Evolutionary conservation across 2,113 vertebrate species (phyloP), one percentile per base, ranked within the genome.

Genomic region (Octodon degus): DNA sequence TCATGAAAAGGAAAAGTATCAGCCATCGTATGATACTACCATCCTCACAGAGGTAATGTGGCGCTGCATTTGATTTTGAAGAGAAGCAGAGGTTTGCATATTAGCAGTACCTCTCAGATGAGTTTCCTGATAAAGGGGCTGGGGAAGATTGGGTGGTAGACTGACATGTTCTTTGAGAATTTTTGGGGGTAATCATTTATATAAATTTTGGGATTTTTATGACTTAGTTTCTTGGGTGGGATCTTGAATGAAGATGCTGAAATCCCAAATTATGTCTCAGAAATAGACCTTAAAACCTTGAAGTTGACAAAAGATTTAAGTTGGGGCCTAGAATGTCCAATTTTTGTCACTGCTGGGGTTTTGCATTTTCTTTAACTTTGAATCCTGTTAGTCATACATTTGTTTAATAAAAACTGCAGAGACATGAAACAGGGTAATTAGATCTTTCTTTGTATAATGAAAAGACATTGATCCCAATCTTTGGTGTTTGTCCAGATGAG

Each of bases 401-500:
- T 98, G 81, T 97, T 96, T 95, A 96, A 95, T 92, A 94, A 89
- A 90, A 90, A 95, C 95, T 90, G 86, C 89, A 91, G 91, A 97
- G 94, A 94, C 96, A 55, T 96, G 89, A 94, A 95, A 37, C 92
- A 98, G 98, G 94, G 96, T 98, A 43, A 96, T 98, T 98, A 98
- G 98, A 94, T 98, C 98, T 98, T 98, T 98, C 98, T 98, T 97
- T 98, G 98, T 99, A 95, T 99, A 98, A 99, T 97, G 98, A 98
- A 99, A 98, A 98, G 97, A 98, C 98, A 99, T 99, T 99, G 99
- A 99, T 98, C 98, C 98, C 98, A 96, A 98, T 99, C 98, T 99
- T 99, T 99, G 99, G 98, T 99, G 98, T 98, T 98, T 99, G 97
- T 98, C 98, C 98, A 99, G 99, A 99, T 99, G 98, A 99, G 99